A percentile compares a stretch with the other conserved stretches of the same genome.
phyloP scores from a whole-genome alignment of 2,888 invertebrate genomes.

The Cosmia pyralina region DNA sequence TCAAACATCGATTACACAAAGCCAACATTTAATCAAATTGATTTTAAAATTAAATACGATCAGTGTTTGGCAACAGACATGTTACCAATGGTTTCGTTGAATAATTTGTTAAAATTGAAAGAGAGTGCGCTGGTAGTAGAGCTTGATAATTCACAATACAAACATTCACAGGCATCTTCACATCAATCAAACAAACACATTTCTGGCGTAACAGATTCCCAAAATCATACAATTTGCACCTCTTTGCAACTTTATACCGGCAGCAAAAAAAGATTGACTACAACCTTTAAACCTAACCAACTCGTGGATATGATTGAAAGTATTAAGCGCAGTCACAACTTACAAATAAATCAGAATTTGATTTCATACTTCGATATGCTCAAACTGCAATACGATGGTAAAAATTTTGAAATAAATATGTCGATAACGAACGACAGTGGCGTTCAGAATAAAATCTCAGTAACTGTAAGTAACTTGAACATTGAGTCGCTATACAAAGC shows the following conservation, averaged over 20 bases:
- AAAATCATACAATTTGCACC: conserved; percentile 57
- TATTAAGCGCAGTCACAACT: conserved; percentile 39
- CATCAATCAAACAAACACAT: conserved; percentile 6
- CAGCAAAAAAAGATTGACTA: conserved; percentile 40
- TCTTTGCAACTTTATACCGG: conserved; percentile 65
- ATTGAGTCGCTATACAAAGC: conserved; percentile 30
- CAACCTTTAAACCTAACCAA: conserved; percentile 38
- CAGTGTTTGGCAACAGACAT: conserved; percentile 40
- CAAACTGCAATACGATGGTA: conserved; percentile 39
- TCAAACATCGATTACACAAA: conserved; percentile 28
- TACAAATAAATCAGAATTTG: conserved; percentile 41
- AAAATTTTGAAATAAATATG: conserved; percentile 39
- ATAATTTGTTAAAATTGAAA: conserved; percentile 23
- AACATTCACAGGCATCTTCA: conserved; percentile 7
- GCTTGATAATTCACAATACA: conserved; percentile 12
- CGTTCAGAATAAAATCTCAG: conserved; percentile 18
- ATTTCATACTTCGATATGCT: conserved; percentile 40
- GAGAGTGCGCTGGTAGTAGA: background rate
- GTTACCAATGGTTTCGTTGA: conserved; percentile 43
- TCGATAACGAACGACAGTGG: conserved; percentile 26
- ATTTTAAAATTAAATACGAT: conserved; percentile 26
- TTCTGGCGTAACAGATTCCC: conserved; percentile 6
- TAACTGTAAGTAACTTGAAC: conserved; percentile 43
- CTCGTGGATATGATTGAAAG: conserved; percentile 47
- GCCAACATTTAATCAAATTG: background rate